Percentiles rank a stretch among this genome's conserved stretches.
These are phyloP conservation scores for Anthoptus insignis DNA, from an alignment of 2,888 invertebrate genomes.

Conservation along the genomic window DNA sequence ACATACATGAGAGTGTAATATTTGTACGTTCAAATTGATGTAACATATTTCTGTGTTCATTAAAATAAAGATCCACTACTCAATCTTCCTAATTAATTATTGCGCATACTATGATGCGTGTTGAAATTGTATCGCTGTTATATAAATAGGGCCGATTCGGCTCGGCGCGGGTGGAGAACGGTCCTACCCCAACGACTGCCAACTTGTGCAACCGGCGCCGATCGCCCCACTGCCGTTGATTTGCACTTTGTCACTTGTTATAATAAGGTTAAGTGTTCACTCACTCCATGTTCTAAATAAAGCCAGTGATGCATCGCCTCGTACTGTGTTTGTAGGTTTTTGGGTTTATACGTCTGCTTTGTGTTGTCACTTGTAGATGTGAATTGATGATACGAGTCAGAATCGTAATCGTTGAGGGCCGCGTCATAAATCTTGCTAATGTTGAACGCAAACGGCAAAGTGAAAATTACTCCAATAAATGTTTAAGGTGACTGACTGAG, in stretches of 20 bases:
- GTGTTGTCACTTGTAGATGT: not conserved
- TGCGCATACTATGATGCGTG: no score
- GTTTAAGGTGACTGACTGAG: no score
- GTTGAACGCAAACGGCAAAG: no score
- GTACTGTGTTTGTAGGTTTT: not conserved
- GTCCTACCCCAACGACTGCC: slow-evolving; percentile 17
- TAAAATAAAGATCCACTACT: no score
- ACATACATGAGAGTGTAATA: no score
- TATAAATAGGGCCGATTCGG: not conserved
- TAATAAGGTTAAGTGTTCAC: slow-evolving; percentile 7
- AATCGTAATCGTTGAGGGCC: not conserved
- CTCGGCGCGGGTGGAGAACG: not conserved
- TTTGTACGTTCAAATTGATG: no score
- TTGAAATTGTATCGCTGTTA: not conserved
- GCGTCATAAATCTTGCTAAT: not conserved
- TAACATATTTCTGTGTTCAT: no score
- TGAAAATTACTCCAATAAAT: no score
- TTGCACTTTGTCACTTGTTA: slow-evolving; percentile 5
- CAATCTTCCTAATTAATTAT: no score
- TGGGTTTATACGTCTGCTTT: not conserved
- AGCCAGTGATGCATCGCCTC: not conserved
- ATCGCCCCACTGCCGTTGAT: not conserved
- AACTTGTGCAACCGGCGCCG: slow-evolving; percentile 10
- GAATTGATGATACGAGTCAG: not conserved
- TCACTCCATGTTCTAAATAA: not conserved